Evolutionary conservation across 2,113 vertebrate species (phyloP).

Genomic region (Ginglymostoma cirratum): DNA sequence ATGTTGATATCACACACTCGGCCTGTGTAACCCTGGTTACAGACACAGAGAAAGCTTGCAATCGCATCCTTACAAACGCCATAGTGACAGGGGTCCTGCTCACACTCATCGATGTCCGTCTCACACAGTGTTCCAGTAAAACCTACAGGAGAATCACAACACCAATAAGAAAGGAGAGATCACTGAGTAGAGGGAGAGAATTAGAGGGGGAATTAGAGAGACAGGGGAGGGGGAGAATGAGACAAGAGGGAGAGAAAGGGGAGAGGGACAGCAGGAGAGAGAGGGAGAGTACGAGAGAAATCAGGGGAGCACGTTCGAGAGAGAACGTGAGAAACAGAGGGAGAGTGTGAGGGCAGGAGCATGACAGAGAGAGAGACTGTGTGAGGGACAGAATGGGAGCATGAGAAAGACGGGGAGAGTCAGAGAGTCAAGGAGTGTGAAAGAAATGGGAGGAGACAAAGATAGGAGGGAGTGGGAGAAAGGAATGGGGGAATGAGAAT

Average conservation of each 20-base stretch:
- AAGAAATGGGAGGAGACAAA: not conserved
- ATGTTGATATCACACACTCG: slow-evolving; percentile 85
- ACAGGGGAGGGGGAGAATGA: not conserved
- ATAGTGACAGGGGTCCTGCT: slow-evolving; percentile 81
- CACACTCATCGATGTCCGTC: slow-evolving; percentile 75
- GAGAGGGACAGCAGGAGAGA: not conserved
- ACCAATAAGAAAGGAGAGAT: not conserved
- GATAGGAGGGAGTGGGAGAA: too few relatives aligned
- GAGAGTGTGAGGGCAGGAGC: not conserved
- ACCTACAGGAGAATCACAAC: slow-evolving; percentile 52
- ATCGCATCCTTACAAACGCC: slow-evolving; percentile 79
- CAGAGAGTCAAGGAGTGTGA: not conserved
- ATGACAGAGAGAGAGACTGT: not conserved
- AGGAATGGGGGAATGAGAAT: too few relatives aligned
- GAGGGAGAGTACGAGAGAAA: not conserved
- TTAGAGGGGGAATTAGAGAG: not conserved
- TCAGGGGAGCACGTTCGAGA: not conserved
- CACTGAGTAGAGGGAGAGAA: too few relatives aligned
- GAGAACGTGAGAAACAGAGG: not conserved
- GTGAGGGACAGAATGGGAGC: not conserved
- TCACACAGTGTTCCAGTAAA: slow-evolving; percentile 79
- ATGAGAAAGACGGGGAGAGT: not conserved
- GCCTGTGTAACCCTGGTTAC: slow-evolving; percentile 75
- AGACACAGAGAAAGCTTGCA: slow-evolving; percentile 79
- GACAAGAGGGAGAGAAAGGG: not conserved